Evolutionary conservation across 2,888 invertebrate species (phyloP).

Genomic region (Mesorhabditis sp.): DNA sequence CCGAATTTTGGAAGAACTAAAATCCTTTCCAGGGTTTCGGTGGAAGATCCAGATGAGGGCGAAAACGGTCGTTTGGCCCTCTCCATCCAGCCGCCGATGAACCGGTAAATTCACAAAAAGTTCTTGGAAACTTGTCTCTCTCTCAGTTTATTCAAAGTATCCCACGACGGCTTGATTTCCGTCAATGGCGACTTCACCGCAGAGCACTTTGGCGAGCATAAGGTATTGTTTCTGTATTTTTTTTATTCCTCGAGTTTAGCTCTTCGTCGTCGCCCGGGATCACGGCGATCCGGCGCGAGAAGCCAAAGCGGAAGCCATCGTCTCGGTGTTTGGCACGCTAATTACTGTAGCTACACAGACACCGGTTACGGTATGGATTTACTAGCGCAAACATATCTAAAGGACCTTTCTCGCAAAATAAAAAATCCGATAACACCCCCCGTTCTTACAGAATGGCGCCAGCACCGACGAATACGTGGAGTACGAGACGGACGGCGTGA

Average conservation of each 20-base stretch:
- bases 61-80: conserved; percentile 87
- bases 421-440: not conserved
- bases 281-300: conserved; percentile 86
- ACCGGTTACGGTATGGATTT: conserved; percentile 12
- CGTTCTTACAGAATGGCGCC: not conserved
- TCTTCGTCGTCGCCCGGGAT: conserved; percentile 66
- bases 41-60: conserved; percentile 78
- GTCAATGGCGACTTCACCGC: conserved; percentile 52
- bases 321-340: conserved; percentile 45
- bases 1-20: too few relatives aligned
- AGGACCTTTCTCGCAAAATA: not conserved
- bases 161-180: conserved; percentile 42
- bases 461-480: not conserved
- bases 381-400: not conserved
- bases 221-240: conserved; percentile 5
- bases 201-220: conserved; percentile 51
- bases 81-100: conserved; percentile 61
- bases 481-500: conserved; percentile 5
- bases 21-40: conserved; percentile 14
- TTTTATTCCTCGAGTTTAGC: not conserved
- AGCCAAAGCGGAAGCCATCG: conserved; percentile 82
- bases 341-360: conserved; percentile 43
- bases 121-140: not conserved
- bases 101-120: conserved; percentile 27
- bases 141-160: conserved; percentile 46